Base-by-base conservation (phyloP, 2,888 invertebrate genomes). In the Dusona sp. region DNA sequence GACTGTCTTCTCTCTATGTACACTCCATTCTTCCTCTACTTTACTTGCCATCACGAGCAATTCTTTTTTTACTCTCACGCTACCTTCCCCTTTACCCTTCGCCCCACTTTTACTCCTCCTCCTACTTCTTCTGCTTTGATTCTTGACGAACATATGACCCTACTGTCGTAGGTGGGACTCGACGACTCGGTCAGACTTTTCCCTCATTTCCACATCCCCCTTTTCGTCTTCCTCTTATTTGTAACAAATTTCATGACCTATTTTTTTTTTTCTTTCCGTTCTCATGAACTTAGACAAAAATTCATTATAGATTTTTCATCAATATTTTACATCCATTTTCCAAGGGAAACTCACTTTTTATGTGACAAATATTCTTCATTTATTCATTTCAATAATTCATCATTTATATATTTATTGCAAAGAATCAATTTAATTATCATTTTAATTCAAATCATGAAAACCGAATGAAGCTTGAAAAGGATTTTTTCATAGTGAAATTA, bases 21-120 rank as follows among this genome's bases (percentile, higher is more conserved):
- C 84, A 88, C 84, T 88, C 89, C 89, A 91, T 92, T 92, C 91
- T 91, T 91, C 90, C 91, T 90, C 88, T 86, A 89, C 89, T 89
- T 89, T 88, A 89, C 80, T 84, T 79, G 68, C 88, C 86, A 85
- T 85, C 87, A 89, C 84, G 89, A 88, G 88, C 81, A 84, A 89
- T 89, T 91, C 90, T 90, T 90, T 92, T 92, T 90, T 92, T 92
- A 90, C 91, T 91, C 90, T 90, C 88, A 87, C 86, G 89, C 89
- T 90, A 80, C 86, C 73, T 83, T 75, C 87, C 83, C 68, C 85
- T 79, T 70, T 74, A 64, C 83, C 73, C 57, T 19, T 13, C 29
- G 4, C 67, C 51, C 25, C 36, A 90, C 91, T 91, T 90, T 90
- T 87, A 85, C 86, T 89, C 88, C 90, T 80, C 85, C 72, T 83